Percentiles rank a stretch among this genome's conserved stretches.
phyloP scores from a whole-genome alignment of 1,140 invertebrate species.

The Coptotermes formosanus region DNA sequence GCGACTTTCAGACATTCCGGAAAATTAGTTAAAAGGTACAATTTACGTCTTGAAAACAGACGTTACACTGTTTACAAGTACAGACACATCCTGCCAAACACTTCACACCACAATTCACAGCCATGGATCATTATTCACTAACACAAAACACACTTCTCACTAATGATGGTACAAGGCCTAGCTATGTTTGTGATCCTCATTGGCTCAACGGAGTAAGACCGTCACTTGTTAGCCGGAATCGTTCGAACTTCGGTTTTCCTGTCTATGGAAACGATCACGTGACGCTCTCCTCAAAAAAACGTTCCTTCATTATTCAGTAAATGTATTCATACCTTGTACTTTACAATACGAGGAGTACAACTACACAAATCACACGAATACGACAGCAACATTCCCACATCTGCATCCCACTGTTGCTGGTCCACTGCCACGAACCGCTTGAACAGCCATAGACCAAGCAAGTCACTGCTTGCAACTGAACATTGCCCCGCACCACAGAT shows the following conservation, averaged over 20 bases:
- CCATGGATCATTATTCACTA: constrained; percentile 36
- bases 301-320: not conserved
- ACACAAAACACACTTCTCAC: not conserved
- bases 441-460: too few species aligned
- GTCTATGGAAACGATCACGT: not conserved
- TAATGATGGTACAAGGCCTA: constrained; percentile 21
- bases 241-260: constrained; percentile 15
- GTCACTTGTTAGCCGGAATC: constrained; percentile 28
- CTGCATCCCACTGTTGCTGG: too few species aligned
- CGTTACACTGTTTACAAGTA: constrained; percentile 28
- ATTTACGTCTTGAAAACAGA: constrained; percentile 32
- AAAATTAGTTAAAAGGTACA: constrained; percentile 27
- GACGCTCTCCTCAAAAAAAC: not conserved
- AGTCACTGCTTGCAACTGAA: too few species aligned
- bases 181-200: constrained; percentile 31
- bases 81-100: constrained; percentile 27
- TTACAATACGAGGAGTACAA: not conserved
- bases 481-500: too few species aligned
- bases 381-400: too few species aligned
- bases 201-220: constrained; percentile 29
- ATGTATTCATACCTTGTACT: not conserved
- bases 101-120: constrained; percentile 34
- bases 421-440: too few species aligned
- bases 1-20: constrained; percentile 60
- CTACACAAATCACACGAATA: not conserved